Conservation (phyloP, 2,113 vertebrate genomes). For the Ciconia boyciana region DNA sequence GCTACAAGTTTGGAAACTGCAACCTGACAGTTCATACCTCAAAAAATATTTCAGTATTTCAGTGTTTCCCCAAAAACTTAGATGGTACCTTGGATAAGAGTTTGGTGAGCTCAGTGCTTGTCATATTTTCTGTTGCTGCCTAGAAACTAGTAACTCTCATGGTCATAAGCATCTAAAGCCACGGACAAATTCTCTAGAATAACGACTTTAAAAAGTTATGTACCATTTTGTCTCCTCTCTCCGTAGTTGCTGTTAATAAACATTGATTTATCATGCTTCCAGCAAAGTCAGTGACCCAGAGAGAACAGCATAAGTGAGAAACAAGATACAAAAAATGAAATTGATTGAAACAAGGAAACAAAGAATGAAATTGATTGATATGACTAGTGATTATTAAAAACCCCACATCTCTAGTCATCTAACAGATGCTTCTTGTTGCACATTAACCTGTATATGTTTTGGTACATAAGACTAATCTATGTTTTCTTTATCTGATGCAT, state of each 20-base stretch:
- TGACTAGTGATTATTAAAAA: constrained; percentile 2
- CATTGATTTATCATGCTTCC: constrained; percentile 20
- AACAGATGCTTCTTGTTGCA: constrained; percentile 18
- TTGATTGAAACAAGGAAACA: constrained; percentile 15
- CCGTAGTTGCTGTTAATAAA: background rate
- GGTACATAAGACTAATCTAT: constrained; percentile 62
- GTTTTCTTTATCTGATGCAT: constrained; percentile 69
- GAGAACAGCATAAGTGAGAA: constrained; percentile 1
- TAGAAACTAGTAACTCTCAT: background rate
- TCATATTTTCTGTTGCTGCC: background rate
- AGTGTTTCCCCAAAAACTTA: background rate
- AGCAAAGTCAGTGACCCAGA: constrained; percentile 3
- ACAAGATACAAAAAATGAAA: constrained; percentile 3
- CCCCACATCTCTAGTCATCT: background rate
- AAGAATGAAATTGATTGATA: constrained; percentile 4
- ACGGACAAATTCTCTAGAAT: background rate
- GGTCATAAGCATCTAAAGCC: background rate
- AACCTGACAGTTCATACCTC: background rate
- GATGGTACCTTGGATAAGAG: background rate
- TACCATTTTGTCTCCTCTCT: background rate
- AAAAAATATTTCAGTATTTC: background rate
- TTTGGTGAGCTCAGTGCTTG: background rate
- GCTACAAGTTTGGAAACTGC: background rate
- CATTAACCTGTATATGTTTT: constrained; percentile 26
- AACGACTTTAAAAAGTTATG: background rate